Percentiles rank a stretch among this genome's conserved stretches.
Conservation (phyloP, 1,140 invertebrate genomes). For the Brachionus asplanchnoidis region DNA sequence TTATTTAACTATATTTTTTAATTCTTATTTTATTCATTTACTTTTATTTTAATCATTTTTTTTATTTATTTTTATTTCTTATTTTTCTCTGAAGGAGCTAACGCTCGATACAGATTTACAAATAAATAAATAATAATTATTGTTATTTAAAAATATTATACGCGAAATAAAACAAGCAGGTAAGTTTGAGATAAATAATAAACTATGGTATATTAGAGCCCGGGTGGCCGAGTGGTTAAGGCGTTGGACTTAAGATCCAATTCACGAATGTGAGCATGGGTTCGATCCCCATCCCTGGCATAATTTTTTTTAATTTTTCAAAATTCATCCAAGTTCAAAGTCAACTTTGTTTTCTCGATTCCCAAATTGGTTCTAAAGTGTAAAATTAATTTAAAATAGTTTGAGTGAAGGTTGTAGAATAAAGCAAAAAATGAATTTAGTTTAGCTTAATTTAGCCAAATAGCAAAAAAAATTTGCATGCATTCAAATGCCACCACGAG, state of each 20-base stretch:
- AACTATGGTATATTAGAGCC: background rate
- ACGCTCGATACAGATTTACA: too few relatives aligned
- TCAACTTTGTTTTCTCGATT: slow-evolving; percentile 16
- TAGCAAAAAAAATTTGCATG: background rate
- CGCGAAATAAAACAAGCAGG: too few relatives aligned
- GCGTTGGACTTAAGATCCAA: slow-evolving; percentile 39
- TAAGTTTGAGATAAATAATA: background rate
- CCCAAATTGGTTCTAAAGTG: background rate
- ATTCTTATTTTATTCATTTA: too few relatives aligned
- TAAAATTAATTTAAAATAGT: background rate
- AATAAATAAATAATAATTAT: too few relatives aligned
- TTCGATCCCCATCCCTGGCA: slow-evolving; percentile 38
- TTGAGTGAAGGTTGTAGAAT: background rate
- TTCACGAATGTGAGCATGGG: slow-evolving; percentile 39
- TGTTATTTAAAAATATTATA: too few relatives aligned
- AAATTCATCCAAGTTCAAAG: background rate
- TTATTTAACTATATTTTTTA: too few relatives aligned
- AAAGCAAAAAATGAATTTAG: slow-evolving; percentile 1
- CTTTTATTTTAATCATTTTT: too few relatives aligned
- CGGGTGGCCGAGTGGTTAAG: slow-evolving; percentile 36
- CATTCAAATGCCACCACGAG: slow-evolving; percentile 32
- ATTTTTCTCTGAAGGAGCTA: too few relatives aligned
- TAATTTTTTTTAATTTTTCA: background rate
- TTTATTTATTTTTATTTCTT: too few relatives aligned
- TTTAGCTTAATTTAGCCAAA: background rate